Base-by-base conservation (phyloP, 1,140 invertebrate genomes). In the Nomia melanderi region DNA sequence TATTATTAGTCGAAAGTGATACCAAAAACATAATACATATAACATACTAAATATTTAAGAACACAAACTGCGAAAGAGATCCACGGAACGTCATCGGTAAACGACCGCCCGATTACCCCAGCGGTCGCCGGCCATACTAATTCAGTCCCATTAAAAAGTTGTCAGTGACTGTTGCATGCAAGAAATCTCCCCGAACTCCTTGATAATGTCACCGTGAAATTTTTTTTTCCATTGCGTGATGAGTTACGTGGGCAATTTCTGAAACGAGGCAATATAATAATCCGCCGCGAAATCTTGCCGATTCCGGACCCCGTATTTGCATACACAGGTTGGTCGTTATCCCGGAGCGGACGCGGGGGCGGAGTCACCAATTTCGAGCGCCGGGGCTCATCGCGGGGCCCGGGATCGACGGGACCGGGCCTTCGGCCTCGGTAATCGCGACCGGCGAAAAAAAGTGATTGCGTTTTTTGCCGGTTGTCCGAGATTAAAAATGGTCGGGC, bases 401-500 rank as follows among this genome's bases (percentile, higher is more conserved):
- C 56, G 17, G 20, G 47, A 50, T 31, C 17, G 53, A 20, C 11
- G 29, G 20, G n/a, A 36, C 23, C 20, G 62, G 23, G 29, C 14
- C 56, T 66, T 33, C 12, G 31, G 17, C 41, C 53, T 27, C 57
- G 67, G 81, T 79, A 84, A 83, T 84, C 80, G 71, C 65, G 81
- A 29, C 25, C n/a, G 73, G 79, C 67, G n/a, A n/a, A 83, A 87
- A 87, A 87, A 86, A 82, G 77, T 84, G 81, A 87, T 87, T 87
- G 82, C 80, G 72, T 86, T 83, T 88, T 88, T 88, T 87, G 87
- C 71, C 63, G 74, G 47, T 77, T 72, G 76, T 83, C 66, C 79
- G 74, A 83, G 86, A 88, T 89, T 88, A 84, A 87, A 87, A 86
- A 84, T 79, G 77, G 44, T 74, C 64, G 63, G n/a, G 78, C 54